A percentile compares a stretch with the other conserved stretches of the same genome.
Conservation (phyloP, 1,140 invertebrate genomes). For the Heliothis virescens region DNA sequence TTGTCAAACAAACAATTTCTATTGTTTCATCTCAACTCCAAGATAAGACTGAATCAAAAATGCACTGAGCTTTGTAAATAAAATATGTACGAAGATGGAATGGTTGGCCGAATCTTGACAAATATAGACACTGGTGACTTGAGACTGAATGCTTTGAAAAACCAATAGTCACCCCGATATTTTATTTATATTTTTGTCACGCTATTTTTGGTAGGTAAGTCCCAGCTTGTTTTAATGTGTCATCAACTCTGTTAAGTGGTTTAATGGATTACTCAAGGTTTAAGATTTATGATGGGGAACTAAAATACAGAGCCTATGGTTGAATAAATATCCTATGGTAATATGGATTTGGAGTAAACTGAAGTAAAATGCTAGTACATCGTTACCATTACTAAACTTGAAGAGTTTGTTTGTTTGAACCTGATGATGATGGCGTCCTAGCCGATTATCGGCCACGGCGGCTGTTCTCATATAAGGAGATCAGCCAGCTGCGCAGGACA, state of each 20-base stretch:
- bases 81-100: slow-evolving; percentile 22
- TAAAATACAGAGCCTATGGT: no score
- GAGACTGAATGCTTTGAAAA: neutral
- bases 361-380: no score
- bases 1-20: slow-evolving; percentile 26
- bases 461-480: no score
- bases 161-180: slow-evolving; percentile 25
- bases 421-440: no score
- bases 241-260: neutral
- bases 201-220: neutral
- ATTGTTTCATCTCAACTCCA: slow-evolving; percentile 13
- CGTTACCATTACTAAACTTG: no score
- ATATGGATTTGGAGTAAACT: no score
- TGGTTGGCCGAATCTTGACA: slow-evolving; percentile 3
- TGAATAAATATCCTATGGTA: no score
- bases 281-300: no score
- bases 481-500: no score
- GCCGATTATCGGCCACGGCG: no score
- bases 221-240: neutral
- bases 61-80: slow-evolving; percentile 34
- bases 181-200: slow-evolving; percentile 27
- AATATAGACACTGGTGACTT: neutral
- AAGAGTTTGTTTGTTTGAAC: no score
- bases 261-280: no score
- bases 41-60: neutral